Conservation (phyloP, 2,113 vertebrate species). For the Oncorhynchus clarkii region DNA sequence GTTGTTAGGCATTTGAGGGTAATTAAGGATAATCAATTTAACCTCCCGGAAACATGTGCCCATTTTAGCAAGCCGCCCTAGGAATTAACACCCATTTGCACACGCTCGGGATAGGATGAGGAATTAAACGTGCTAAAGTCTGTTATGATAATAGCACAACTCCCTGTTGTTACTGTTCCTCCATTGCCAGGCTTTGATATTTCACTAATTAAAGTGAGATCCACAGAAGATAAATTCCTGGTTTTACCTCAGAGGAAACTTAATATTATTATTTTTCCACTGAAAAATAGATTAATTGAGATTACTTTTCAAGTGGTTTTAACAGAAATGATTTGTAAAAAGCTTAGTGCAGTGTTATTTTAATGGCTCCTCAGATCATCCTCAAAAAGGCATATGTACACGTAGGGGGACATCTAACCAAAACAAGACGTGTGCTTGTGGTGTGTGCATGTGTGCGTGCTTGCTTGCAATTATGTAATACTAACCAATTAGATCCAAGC, state of each 20-base stretch:
- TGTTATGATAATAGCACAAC: conserved; percentile 22
- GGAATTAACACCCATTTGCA: conserved; percentile 8
- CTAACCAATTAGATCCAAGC: too few species aligned
- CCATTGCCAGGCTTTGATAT: conserved; percentile 15
- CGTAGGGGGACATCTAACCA: too few species aligned
- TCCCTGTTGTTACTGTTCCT: conserved; percentile 21
- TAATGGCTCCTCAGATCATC: too few species aligned
- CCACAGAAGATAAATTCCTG: conserved; percentile 2
- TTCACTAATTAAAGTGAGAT: conserved; percentile 25
- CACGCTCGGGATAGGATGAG: not conserved
- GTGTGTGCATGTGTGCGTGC: too few species aligned
- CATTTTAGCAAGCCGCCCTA: conserved; percentile 8
- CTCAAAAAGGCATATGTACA: too few species aligned
- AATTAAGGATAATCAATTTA: conserved; percentile 13
- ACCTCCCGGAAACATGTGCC: not conserved
- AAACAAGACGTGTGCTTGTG: too few species aligned
- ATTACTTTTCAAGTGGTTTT: too few species aligned
- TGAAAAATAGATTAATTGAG: too few species aligned
- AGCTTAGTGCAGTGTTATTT: too few species aligned
- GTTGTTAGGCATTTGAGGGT: not conserved
- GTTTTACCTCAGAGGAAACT: not conserved
- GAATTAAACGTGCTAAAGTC: conserved; percentile 20
- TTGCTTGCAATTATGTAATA: too few species aligned
- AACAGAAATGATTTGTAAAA: too few species aligned
- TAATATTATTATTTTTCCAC: not conserved